Base-by-base conservation (phyloP, 2,113 vertebrate genomes). In the Xenotilapia flavipinnis region DNA sequence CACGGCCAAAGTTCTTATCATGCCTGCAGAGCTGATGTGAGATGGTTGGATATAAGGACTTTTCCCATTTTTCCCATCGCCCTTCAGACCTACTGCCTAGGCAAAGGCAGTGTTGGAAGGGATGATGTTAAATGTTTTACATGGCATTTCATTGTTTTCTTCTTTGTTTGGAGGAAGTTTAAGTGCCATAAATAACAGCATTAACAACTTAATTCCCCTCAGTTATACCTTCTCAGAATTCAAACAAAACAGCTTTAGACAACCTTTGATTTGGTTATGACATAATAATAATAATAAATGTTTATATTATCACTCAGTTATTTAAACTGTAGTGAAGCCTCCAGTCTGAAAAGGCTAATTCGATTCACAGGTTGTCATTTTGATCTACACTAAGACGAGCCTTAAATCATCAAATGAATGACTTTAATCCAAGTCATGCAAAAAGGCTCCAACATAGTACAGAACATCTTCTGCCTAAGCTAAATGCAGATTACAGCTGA, bases 401-500 rank as follows among this genome's bases (percentile, higher is more conserved):
- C 33, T 53, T 77, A 86, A 90, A 94, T 90, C 80, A 83, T 89
- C 73, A 77, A 83, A 91, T 84, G 42, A 92, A 79, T 79, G 80
- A 87, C 79, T 91, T 84, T 79, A 85, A 90, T 90, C 83, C 86
- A 70, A 89, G 55, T 83, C 54, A 49, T 49, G 73, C 56, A 53
- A 40, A 85, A 91, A 81, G 73, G 55, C 42, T 62, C 54, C 17
- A 38, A 33, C 80, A 79, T 87, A 7, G 49, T 56, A 15, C 62
- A 21, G 56, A 83, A 40, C 68, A 80, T 86, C 85, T 80, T 86
- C 81, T 55, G 81, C 62, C 49, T 86, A 82, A 33, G 80, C 80
- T 91, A 84, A 92, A 87, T 40, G 80, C 89, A 90, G 89, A 94
- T 93, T 89, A 93, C 86, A 84, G 73, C 87, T 49, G 87, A 82